Percentiles rank a stretch among this genome's conserved stretches.
Conservation (phyloP, 1,140 invertebrate species). For the Centruroides sculpturatus region DNA sequence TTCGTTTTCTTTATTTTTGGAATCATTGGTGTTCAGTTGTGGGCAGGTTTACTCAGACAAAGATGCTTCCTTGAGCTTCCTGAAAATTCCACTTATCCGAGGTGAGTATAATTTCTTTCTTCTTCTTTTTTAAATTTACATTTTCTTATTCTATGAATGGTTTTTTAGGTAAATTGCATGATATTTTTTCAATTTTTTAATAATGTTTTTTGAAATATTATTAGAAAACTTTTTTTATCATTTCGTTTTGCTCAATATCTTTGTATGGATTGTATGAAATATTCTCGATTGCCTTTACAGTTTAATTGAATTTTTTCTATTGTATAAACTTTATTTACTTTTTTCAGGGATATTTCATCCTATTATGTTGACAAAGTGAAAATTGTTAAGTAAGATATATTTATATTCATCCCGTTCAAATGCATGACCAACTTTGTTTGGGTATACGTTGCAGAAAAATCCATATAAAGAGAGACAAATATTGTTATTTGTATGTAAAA, state of each 20-base stretch:
- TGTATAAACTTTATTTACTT: slow-evolving; percentile 7
- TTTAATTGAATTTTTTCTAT: slow-evolving; percentile 1
- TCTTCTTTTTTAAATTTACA: neutral
- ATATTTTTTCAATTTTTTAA: too few species aligned
- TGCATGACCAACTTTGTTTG: too few species aligned
- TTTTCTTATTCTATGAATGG: too few species aligned
- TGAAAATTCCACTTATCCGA: slow-evolving; percentile 24
- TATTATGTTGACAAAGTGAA: slow-evolving; percentile 15
- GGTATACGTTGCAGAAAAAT: too few species aligned
- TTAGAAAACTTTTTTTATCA: too few species aligned
- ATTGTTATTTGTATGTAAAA: too few species aligned
- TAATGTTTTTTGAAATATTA: too few species aligned
- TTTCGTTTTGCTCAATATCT: too few species aligned
- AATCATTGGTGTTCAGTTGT: slow-evolving; percentile 97
- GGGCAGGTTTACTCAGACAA: slow-evolving; percentile 91
- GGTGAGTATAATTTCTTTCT: slow-evolving; percentile 39
- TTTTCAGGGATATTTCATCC: slow-evolving; percentile 13
- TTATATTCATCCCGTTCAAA: too few species aligned
- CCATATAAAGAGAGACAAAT: too few species aligned
- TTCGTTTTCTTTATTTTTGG: slow-evolving; percentile 99
- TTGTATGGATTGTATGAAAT: too few species aligned
- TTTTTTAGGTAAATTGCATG: too few species aligned
- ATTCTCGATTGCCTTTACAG: neutral
- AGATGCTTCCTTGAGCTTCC: slow-evolving; percentile 59
- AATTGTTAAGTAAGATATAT: slow-evolving; percentile 17